These are phyloP conservation scores for Ceratitis capitata DNA, from an alignment of 1,140 invertebrate species.

Conservation along the genomic window DNA sequence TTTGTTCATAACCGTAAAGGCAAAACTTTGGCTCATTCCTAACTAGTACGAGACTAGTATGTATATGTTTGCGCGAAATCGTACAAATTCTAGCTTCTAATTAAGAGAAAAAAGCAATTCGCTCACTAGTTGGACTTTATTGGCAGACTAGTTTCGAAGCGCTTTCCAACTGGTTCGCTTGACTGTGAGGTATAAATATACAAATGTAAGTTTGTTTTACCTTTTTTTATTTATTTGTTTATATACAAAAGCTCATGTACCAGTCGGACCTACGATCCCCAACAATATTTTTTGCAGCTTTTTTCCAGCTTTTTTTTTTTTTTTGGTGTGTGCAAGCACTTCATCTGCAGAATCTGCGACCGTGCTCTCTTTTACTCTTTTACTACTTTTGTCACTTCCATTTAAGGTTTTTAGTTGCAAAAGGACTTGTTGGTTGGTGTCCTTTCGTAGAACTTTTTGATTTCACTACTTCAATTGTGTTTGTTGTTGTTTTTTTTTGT, in stretches of 20 bases:
- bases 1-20: too few relatives aligned
- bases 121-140: too few relatives aligned
- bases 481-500: too few relatives aligned
- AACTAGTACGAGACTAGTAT: too few relatives aligned
- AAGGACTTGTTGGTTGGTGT: not conserved
- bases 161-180: too few relatives aligned
- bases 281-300: not conserved
- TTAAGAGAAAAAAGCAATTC: too few relatives aligned
- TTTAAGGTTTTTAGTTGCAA: not conserved
- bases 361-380: not conserved
- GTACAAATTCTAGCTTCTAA: too few relatives aligned
- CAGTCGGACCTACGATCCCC: not conserved
- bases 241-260: not conserved
- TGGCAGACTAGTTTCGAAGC: too few relatives aligned
- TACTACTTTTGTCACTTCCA: conserved; percentile 1
- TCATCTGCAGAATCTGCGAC: not conserved
- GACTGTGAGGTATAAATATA: too few relatives aligned
- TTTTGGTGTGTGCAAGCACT: not conserved
- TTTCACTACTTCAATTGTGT: not conserved
- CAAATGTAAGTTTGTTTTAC: not conserved
- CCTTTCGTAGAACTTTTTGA: not conserved
- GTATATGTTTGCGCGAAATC: too few relatives aligned
- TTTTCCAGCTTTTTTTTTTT: too few relatives aligned
- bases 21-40: too few relatives aligned
- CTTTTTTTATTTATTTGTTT: not conserved